Base-by-base conservation (phyloP, 2,113 vertebrate species). In the Dasyprocta punctata region DNA sequence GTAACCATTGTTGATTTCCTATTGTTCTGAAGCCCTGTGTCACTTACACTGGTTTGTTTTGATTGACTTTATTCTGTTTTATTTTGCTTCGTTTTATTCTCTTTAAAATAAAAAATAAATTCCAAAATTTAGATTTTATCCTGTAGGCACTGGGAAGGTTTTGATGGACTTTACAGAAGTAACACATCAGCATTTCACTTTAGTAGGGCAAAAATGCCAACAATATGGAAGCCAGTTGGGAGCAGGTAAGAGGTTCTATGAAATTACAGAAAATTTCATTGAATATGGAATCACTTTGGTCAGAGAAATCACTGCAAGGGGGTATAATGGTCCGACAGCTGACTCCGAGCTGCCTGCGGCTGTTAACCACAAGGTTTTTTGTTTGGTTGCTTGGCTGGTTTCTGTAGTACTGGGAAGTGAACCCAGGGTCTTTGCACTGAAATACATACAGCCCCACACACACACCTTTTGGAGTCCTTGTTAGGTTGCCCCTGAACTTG, bases 101-200 rank as follows among this genome's bases (percentile, higher is more conserved):
- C n/a, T n/a, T n/a, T n/a, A n/a, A n/a, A n/a, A n/a, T n/a, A n/a
- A n/a, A n/a, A n/a, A n/a, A n/a, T n/a, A n/a, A n/a, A n/a, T n/a
- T n/a, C n/a, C n/a, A 58, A 86, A 94, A 58, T 93, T 86, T 38
- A 81, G 13, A 86, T 78, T 86, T 89, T 60, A 88, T 49, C 41
- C 36, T 22, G 6, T 26, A 86, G 58, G 47, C 13, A 47, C 0
- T 94, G 24, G 84, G 81, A 97, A 97, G 11, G 8, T 81, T 69
- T 69, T 84, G 52, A 61, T 87, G 38, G 11, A 67, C 80, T 69
- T 94, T 88, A 89, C 61, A 63, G 49, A 75, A 88, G 30, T 77
- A 49, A 61, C 3, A 61, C 3, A 84, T 44, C 13, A 67, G 26
- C 58, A n/a, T 26, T 67, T 67, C n/a, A 71, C 47, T 61, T 5